Percentiles rank a stretch among this genome's conserved stretches.
Conservation (phyloP, 37 sponge, comb jelly and placozoan genomes). For the Beroe ovata region DNA sequence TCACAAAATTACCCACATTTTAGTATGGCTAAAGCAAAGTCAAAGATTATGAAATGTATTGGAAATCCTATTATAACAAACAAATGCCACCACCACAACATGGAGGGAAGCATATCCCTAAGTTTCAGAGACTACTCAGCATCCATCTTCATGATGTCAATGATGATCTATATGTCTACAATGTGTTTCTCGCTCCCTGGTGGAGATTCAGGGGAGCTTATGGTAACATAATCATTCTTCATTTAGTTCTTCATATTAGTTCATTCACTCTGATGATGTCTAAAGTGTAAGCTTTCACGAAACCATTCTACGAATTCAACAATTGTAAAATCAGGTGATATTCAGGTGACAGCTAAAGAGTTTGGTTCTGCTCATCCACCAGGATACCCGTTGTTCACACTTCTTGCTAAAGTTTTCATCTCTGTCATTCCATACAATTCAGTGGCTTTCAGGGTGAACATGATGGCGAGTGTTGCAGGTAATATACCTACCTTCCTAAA, state of each 20-base stretch:
- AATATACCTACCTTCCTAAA: no score
- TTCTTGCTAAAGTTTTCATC: constrained; percentile 27
- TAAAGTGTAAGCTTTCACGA: not conserved
- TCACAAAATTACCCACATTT: no score
- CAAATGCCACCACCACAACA: no score
- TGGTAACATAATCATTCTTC: constrained; percentile 36
- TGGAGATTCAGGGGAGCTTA: constrained; percentile 56
- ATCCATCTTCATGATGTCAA: constrained; percentile 1
- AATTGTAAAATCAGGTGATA: not conserved
- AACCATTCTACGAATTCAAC: not conserved
- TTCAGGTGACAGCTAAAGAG: constrained; percentile 62
- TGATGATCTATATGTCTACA: constrained; percentile 15
- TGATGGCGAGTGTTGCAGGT: constrained; percentile 4
- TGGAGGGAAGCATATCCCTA: no score
- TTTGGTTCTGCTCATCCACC: constrained; percentile 60
- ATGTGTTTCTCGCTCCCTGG: constrained; percentile 34
- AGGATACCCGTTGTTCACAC: constrained; percentile 46
- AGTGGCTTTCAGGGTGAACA: constrained; percentile 20
- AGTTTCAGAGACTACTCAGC: not conserved
- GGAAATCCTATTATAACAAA: no score
- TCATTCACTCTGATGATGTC: not conserved
- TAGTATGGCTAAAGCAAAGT: no score
- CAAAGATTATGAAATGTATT: no score
- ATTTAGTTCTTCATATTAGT: not conserved
- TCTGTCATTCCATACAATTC: not conserved